These are phyloP conservation scores for Lepidurus packardi DNA, from an alignment of 1,140 invertebrate genomes.

Conservation along the genomic window DNA sequence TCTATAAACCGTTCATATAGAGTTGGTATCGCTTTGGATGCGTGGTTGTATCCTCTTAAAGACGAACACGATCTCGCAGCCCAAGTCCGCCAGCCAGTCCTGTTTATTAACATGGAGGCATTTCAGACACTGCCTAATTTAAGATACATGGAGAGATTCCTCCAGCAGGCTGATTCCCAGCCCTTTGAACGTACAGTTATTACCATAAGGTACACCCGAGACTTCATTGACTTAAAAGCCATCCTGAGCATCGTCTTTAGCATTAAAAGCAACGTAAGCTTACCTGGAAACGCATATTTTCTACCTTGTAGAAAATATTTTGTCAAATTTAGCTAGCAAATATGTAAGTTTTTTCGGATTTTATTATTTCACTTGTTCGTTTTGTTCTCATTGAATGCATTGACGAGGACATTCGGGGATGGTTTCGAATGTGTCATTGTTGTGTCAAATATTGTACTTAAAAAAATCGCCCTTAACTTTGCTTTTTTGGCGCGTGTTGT, in stretches of 20 bases:
- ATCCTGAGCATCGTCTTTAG: not conserved
- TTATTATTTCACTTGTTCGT: too few relatives aligned
- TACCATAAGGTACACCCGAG: slow-evolving; percentile 38
- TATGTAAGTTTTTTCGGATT: too few relatives aligned
- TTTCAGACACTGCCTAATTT: slow-evolving; percentile 59
- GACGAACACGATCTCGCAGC: slow-evolving; percentile 47
- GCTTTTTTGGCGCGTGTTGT: slow-evolving; percentile 31
- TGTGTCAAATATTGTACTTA: not conserved
- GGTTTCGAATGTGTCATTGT: not conserved
- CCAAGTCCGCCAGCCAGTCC: slow-evolving; percentile 51
- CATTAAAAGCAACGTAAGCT: not conserved
- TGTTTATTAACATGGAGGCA: slow-evolving; percentile 61
- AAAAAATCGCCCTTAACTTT: not conserved
- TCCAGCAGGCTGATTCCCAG: slow-evolving; percentile 34
- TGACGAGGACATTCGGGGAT: too few relatives aligned
- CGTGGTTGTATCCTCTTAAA: slow-evolving; percentile 64
- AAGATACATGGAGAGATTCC: slow-evolving; percentile 50
- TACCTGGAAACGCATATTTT: too few relatives aligned
- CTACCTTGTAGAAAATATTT: too few relatives aligned
- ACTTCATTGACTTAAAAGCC: slow-evolving; percentile 27
- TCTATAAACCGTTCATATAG: slow-evolving; percentile 41
- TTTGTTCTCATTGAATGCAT: too few relatives aligned
- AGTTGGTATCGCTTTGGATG: slow-evolving; percentile 55
- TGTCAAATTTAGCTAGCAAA: too few relatives aligned
- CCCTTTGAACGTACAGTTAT: slow-evolving; percentile 34